A percentile compares a stretch with the other conserved stretches of the same genome.
Evolutionary conservation across 2,888 invertebrate genomes (phyloP).

Genomic region (Alloscopus bannaensis): DNA sequence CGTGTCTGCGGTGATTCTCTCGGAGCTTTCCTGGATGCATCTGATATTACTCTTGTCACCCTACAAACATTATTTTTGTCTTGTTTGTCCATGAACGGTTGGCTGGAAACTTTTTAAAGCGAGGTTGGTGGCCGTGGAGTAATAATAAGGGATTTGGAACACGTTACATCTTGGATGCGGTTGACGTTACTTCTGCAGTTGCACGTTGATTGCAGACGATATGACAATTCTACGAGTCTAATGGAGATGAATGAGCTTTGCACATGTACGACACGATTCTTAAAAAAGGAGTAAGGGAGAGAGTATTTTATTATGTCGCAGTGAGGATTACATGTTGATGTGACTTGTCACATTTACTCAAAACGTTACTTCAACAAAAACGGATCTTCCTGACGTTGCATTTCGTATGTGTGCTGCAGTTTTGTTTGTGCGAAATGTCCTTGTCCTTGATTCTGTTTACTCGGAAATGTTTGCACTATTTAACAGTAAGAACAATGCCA

Average conservation of each 20-base stretch:
- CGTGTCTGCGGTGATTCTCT: neutral
- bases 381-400: too few relatives aligned
- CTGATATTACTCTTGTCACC: neutral
- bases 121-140: conserved; percentile 72
- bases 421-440: too few relatives aligned
- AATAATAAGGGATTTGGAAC: conserved; percentile 72
- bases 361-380: too few relatives aligned
- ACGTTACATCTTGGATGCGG: conserved; percentile 37
- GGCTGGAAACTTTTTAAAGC: conserved; percentile 50
- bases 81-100: conserved; percentile 4
- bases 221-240: conserved; percentile 67
- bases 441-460: too few relatives aligned
- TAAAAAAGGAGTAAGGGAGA: too few relatives aligned
- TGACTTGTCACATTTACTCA: too few relatives aligned
- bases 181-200: conserved; percentile 8
- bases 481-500: too few relatives aligned
- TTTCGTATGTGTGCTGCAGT: too few relatives aligned
- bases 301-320: too few relatives aligned
- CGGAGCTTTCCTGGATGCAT: neutral
- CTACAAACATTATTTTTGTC: neutral
- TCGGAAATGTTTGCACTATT: too few relatives aligned
- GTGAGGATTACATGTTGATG: too few relatives aligned
- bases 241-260: conserved; percentile 71
- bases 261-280: too few relatives aligned
- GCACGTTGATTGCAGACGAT: conserved; percentile 67